Base-by-base conservation (phyloP, 1,140 invertebrate genomes). In the Drosophila lini region DNA sequence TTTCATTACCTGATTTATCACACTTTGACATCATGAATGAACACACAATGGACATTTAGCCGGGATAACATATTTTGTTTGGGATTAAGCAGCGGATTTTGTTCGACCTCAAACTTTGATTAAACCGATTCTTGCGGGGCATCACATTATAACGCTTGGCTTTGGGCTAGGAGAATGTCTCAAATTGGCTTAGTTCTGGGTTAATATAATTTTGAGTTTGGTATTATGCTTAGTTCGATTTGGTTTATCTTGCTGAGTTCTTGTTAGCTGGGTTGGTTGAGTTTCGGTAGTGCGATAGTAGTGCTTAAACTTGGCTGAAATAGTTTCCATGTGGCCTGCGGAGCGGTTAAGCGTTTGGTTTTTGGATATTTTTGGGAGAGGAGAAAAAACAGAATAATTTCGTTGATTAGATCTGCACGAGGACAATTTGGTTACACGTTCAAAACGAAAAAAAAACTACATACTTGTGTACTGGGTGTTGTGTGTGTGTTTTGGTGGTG, bases 241-340 rank as follows among this genome's bases (percentile, higher is more conserved):
- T 65, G 50, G 42, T 61, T 62, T 61, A 45, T 69, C 32, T 60
- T 64, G 70, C 74, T 60, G 45, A 48, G 45, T 77, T 79, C 70
- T 81, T 81, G 57, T 77, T 84, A 84, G 59, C 57, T 55, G 38
- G 13, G 62, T 83, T 69, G 62, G 34, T 74, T 81, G 74, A 50
- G 50, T 78, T 73, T 75, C 71, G 36, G 53, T 44, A 76, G 55
- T 79, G 22, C 45, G 56, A 74, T 40, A 52, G 42, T 77, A 52
- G 40, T 73, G 69, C 74, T 69, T 90, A 91, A 86, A 71, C 57
- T 63, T 91, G 78, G 70, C 53, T 88, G 80, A 89, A 85, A 91
- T 74, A 89, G 65, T 91, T 91, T 85, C 89, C 90, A 90, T 91
- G 90, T 67, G 90, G 90, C 90, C 90, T 91, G 90, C 65, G 75